Conservation (phyloP, 2,113 vertebrate species). For the Rafetus swinhoei region DNA sequence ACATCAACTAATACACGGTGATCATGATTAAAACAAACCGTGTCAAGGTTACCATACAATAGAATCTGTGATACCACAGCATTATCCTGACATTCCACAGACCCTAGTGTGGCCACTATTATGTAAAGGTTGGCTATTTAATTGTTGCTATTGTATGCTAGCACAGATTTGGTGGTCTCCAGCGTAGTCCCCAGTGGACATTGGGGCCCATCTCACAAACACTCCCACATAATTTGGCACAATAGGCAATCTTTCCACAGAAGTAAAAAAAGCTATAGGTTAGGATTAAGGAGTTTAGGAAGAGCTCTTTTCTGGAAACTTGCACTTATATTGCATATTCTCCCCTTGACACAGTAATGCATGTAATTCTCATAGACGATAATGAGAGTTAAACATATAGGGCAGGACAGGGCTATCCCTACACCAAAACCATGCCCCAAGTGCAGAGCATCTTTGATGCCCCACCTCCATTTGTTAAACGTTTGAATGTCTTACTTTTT, state of each 20-base stretch:
- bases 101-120: not conserved
- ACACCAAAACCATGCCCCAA: too few species aligned
- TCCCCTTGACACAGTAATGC: not conserved
- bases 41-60: not conserved
- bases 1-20: not conserved
- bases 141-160: not conserved
- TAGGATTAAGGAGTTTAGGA: not conserved
- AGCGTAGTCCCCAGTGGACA: not conserved
- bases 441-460: too few species aligned
- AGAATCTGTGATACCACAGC: not conserved
- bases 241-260: not conserved
- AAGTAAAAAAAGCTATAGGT: not conserved
- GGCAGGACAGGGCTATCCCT: too few species aligned
- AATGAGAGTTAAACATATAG: not conserved
- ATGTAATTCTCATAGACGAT: not conserved
- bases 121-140: accelerated
- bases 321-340: not conserved
- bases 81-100: not conserved
- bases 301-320: not conserved
- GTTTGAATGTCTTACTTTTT: too few species aligned
- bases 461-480: too few species aligned
- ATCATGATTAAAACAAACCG: not conserved
- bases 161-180: not conserved
- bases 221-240: not conserved
- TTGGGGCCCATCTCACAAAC: not conserved